These are phyloP conservation scores for Pithys albifrons DNA, from an alignment of 2,113 vertebrate species.

Conservation along the genomic window DNA sequence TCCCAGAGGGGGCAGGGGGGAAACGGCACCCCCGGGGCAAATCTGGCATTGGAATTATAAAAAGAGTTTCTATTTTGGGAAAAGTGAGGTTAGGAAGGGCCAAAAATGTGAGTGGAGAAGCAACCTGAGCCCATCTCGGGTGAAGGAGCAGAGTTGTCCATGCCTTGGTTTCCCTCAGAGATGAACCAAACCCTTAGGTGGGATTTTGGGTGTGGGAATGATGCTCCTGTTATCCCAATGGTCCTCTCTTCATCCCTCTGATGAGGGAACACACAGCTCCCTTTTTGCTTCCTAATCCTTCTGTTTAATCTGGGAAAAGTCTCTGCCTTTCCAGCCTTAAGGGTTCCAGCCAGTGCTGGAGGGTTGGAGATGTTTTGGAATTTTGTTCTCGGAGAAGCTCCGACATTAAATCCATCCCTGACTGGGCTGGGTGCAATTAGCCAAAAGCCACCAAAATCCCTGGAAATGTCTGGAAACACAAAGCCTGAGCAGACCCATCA, in stretches of 20 bases:
- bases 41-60: background rate
- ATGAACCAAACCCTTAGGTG: accelerated
- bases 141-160: background rate
- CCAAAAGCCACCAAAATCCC: background rate
- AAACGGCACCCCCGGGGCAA: background rate
- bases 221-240: background rate
- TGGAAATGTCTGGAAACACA: accelerated
- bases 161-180: background rate
- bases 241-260: background rate
- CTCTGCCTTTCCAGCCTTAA: background rate
- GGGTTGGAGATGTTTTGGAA: background rate
- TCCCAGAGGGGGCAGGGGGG: background rate
- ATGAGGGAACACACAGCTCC: background rate
- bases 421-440: accelerated
- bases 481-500: accelerated
- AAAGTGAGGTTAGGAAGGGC: background rate
- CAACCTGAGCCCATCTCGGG: background rate
- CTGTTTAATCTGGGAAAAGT: background rate
- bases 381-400: background rate
- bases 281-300: background rate
- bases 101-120: background rate
- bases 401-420: accelerated
- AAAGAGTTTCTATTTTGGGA: background rate
- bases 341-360: background rate
- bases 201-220: background rate